Base-by-base conservation (phyloP, 2,113 vertebrate species). In the Galemys pyrenaicus region DNA sequence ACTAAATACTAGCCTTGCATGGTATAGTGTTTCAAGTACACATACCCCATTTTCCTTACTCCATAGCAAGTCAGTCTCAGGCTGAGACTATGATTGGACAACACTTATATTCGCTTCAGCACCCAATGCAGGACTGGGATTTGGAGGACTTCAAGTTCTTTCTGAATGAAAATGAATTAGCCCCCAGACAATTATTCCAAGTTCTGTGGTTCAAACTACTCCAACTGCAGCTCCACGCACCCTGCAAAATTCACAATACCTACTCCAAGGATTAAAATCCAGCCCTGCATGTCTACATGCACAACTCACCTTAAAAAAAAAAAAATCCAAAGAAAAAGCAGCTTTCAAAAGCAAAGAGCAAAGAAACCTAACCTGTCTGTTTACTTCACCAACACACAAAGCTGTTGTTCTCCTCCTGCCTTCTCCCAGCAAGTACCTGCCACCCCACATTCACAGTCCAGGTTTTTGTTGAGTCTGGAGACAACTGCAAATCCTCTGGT, bases 321-420 rank as follows among this genome's bases (percentile, higher is more conserved):
- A 78, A 94, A 95, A 95, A 80, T 60, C 39, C 54, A 87, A 78
- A 82, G n/a, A 46, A 62, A 87, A 78, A 83, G 67, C 64, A 91
- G 56, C 75, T 68, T 96, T 95, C 84, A 84, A 89, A 91, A 94
- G 80, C 46, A 80, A 92, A 82, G 37, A 56, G 54, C 73, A 94
- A 94, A 97, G 95, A 95, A 89, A 96, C 62, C 84, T 70, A 93
- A 96, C 71, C 96, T 96, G 83, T 92, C 86, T 95, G 93, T 96
- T 95, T 91, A 92, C 93, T 90, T 93, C 56, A 11, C 22, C n/a
- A 77, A 93, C 51, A 75, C 89, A 93, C 75, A 77, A 77, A 87
- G 89, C 78, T 80, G 58, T 51, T 54, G 41, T 81, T 79, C 64
- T 75, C 41, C 67, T 22, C 51, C 32, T 12, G 65, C 60, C 87